Conservation (phyloP, 2,888 invertebrate species). For the Pseudococcus viburni region DNA sequence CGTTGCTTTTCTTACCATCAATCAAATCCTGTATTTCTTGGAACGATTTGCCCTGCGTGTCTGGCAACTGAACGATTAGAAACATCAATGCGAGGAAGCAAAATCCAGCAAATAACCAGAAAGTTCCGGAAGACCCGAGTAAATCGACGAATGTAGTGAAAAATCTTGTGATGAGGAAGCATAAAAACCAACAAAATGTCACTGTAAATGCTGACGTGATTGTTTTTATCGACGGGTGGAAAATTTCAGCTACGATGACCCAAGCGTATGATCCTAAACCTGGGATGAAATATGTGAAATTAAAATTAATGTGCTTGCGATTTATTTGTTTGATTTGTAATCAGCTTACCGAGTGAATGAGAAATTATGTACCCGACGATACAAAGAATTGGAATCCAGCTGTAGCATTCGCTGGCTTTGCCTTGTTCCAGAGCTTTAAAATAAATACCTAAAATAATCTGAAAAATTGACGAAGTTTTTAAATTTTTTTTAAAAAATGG, state of each 20-base stretch:
- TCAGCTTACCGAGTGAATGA: slow-evolving; percentile 78
- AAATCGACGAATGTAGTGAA: slow-evolving; percentile 76
- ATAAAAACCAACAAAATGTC: slow-evolving; percentile 82
- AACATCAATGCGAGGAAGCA: slow-evolving; percentile 80
- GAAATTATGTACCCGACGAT: slow-evolving; percentile 81
- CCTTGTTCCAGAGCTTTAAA: slow-evolving; percentile 75
- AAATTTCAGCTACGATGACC: slow-evolving; percentile 87
- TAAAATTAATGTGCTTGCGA: too few species aligned
- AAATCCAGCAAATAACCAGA: slow-evolving; percentile 81
- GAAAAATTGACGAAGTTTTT: slow-evolving; percentile 63
- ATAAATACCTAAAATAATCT: slow-evolving; percentile 76
- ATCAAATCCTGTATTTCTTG: slow-evolving; percentile 68
- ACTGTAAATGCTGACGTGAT: slow-evolving; percentile 84
- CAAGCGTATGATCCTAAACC: slow-evolving; percentile 85
- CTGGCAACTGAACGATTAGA: slow-evolving; percentile 80
- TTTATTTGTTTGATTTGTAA: not conserved
- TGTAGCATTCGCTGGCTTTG: slow-evolving; percentile 72
- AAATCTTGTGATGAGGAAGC: slow-evolving; percentile 83
- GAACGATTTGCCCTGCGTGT: slow-evolving; percentile 68
- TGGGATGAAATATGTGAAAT: slow-evolving; percentile 67
- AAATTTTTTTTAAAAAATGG: not conserved
- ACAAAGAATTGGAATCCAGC: slow-evolving; percentile 81
- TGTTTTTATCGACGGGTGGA: slow-evolving; percentile 84
- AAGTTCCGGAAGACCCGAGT: slow-evolving; percentile 79
- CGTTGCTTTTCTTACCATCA: slow-evolving; percentile 44